Conservation (phyloP, 2,797 vertebrate genomes). For the Lithobates sylvaticus region DNA sequence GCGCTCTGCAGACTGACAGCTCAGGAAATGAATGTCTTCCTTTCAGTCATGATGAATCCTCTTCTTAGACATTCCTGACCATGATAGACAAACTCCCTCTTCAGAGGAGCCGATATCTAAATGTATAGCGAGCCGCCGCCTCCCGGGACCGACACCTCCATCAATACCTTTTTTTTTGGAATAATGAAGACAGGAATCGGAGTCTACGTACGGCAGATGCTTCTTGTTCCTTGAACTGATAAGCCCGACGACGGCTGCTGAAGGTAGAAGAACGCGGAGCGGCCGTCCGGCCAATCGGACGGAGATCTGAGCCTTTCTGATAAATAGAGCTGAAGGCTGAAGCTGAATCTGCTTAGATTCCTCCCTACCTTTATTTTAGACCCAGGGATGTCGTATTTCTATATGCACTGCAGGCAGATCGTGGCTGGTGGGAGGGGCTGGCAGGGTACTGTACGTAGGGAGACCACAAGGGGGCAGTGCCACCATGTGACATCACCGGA, state of each 20-base stretch:
- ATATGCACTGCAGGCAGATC: no score
- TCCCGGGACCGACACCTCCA: slow-evolving; percentile 67
- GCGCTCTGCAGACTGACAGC: slow-evolving; percentile 66
- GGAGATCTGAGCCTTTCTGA: no score
- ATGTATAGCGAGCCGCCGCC: slow-evolving; percentile 66
- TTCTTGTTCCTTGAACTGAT: slow-evolving; percentile 64
- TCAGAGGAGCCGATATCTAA: slow-evolving; percentile 69
- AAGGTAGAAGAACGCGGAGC: no score
- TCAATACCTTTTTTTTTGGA: slow-evolving; percentile 62
- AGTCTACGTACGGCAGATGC: slow-evolving; percentile 66
- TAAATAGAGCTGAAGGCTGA: no score
- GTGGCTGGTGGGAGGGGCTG: no score
- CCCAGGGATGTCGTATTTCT: no score
- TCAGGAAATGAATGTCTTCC: slow-evolving; percentile 70
- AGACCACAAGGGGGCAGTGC: no score
- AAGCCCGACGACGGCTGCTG: slow-evolving; percentile 58
- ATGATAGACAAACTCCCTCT: slow-evolving; percentile 70
- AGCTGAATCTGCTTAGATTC: no score
- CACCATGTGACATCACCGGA: no score
- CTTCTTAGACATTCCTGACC: slow-evolving; percentile 66
- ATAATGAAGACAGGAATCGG: slow-evolving; percentile 68
- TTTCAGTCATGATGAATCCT: slow-evolving; percentile 66
- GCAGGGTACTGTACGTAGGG: no score
- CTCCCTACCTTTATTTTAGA: no score
- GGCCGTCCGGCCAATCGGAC: no score